phyloP scores from a whole-genome alignment of 2,113 vertebrate genomes.

The Sclerurus mexicanus region DNA sequence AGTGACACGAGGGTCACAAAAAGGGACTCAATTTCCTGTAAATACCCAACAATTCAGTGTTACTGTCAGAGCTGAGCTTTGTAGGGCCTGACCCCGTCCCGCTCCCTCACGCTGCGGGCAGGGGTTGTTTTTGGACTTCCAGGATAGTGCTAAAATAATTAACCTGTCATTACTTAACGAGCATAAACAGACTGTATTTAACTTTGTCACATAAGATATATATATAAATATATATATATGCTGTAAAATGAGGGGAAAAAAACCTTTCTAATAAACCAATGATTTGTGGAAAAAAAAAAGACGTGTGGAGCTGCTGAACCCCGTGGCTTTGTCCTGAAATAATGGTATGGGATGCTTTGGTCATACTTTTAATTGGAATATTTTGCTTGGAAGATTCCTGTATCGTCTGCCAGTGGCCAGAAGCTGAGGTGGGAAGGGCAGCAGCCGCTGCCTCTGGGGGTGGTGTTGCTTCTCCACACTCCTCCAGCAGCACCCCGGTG shows the following conservation, averaged over 20 bases:
- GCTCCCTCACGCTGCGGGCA: not conserved
- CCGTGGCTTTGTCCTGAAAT: not conserved
- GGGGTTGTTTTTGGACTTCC: constrained; percentile 31
- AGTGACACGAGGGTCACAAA: not conserved
- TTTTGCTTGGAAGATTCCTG: not conserved
- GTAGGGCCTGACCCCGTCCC: not conserved
- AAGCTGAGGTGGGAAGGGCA: not conserved
- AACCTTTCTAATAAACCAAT: constrained; percentile 79
- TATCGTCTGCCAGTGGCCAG: not conserved
- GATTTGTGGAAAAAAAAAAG: constrained; percentile 68
- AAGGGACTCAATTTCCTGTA: constrained; percentile 69
- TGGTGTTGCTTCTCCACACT: not conserved
- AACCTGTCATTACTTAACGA: constrained; percentile 66
- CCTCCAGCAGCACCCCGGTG: not conserved
- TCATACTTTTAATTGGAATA: not conserved
- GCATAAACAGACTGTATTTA: constrained; percentile 76
- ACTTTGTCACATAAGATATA: constrained; percentile 77
- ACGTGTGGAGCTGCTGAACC: not conserved
- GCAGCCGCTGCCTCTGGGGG: no score
- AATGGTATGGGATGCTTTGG: not conserved
- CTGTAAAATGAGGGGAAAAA: constrained; percentile 72
- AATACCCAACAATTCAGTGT: constrained; percentile 67
- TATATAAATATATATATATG: constrained; percentile 68
- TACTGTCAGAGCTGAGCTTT: constrained; percentile 62
- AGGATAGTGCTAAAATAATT: constrained; percentile 59